Conservation (phyloP, 1,140 invertebrate genomes). For the Drosophila burlai region DNA sequence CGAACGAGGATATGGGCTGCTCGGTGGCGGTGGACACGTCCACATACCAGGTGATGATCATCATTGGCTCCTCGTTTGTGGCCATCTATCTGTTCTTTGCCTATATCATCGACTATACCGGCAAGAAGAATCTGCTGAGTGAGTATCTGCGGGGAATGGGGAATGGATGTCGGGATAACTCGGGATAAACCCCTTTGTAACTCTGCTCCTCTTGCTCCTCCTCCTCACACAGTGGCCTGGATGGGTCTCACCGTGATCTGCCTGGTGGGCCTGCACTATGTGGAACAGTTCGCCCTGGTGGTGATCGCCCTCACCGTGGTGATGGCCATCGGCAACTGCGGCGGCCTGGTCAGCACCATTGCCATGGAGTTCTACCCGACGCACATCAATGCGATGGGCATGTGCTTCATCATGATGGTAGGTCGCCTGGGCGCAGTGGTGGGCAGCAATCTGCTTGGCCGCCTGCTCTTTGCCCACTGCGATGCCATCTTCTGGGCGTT, state of each 20-base stretch:
- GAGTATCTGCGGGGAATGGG: constrained; percentile 17
- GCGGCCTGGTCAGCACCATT: constrained; percentile 81
- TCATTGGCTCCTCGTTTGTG: constrained; percentile 70
- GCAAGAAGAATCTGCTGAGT: constrained; percentile 76
- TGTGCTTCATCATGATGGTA: constrained; percentile 85
- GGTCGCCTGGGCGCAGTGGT: constrained; percentile 85
- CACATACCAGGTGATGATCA: constrained; percentile 70
- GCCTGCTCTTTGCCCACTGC: constrained; percentile 80
- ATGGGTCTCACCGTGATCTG: constrained; percentile 52
- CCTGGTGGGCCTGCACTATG: constrained; percentile 57
- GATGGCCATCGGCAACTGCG: constrained; percentile 82
- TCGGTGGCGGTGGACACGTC: constrained; percentile 39
- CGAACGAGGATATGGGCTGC: constrained; percentile 17
- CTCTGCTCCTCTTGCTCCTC: not conserved
- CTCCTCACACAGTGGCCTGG: constrained; percentile 58
- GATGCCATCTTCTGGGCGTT: constrained; percentile 71
- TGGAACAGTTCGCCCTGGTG: constrained; percentile 52
- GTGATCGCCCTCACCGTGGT: constrained; percentile 69
- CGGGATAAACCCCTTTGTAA: not conserved
- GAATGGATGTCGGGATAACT: not conserved
- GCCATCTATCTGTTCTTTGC: constrained; percentile 74
- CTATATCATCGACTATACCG: constrained; percentile 71
- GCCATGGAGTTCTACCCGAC: constrained; percentile 85
- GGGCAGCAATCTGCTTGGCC: constrained; percentile 81
- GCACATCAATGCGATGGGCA: constrained; percentile 85